Evolutionary conservation across 2,797 vertebrate species (phyloP).

Genomic region (Manis javanica): DNA sequence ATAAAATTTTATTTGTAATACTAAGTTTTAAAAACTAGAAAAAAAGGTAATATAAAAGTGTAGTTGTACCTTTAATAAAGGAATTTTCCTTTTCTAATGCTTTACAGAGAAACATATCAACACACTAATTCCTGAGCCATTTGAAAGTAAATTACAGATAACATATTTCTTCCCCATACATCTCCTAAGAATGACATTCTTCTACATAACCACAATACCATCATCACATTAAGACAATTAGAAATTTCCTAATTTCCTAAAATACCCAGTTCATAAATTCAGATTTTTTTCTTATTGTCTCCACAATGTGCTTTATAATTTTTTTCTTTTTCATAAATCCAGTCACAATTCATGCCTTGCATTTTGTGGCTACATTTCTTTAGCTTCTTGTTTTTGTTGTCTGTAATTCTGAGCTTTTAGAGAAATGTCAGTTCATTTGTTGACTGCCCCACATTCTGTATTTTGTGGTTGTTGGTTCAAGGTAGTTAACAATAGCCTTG

Average conservation of each 20-base stretch:
- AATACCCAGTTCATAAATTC: conserved; percentile 30
- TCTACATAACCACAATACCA: neutral
- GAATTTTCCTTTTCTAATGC: neutral
- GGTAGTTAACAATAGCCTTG: neutral
- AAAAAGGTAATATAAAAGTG: conserved; percentile 10
- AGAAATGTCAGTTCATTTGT: neutral
- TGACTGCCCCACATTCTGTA: neutral
- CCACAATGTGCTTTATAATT: neutral
- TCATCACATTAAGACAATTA: conserved; percentile 7
- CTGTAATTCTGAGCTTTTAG: neutral
- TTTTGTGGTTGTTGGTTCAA: conserved; percentile 15
- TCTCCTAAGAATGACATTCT: neutral
- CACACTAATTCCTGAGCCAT: neutral
- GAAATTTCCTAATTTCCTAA: conserved; percentile 27
- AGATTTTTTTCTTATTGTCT: neutral
- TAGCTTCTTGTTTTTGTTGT: conserved; percentile 47
- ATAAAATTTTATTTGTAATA: conserved; percentile 27
- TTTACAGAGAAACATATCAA: neutral
- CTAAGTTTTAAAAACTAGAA: conserved; percentile 13
- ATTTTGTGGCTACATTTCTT: conserved; percentile 17
- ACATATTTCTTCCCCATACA: neutral
- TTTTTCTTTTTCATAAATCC: neutral
- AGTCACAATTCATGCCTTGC: neutral
- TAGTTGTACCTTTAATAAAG: neutral
- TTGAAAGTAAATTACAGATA: conserved; percentile 42